These are phyloP conservation scores for Karalla daura DNA, from an alignment of 2,797 vertebrate genomes.

Conservation along the genomic window DNA sequence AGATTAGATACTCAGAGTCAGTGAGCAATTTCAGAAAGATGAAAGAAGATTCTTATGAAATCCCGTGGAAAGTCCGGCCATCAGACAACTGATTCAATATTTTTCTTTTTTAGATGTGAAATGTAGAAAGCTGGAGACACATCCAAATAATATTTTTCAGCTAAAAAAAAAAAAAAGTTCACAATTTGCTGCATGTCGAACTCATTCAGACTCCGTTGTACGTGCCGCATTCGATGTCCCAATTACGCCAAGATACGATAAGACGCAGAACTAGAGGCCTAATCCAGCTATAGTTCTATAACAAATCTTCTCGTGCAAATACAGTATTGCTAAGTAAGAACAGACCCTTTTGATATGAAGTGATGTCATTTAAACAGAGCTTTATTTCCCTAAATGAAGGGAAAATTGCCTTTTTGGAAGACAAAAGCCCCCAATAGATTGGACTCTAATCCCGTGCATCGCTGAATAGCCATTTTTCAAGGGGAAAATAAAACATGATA, in stretches of 20 bases:
- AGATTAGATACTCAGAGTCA: neutral
- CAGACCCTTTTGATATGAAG: slow-evolving; percentile 50
- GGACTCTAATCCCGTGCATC: slow-evolving; percentile 64
- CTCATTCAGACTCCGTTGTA: slow-evolving; percentile 31
- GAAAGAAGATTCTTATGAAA: neutral
- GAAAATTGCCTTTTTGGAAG: slow-evolving; percentile 64
- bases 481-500: slow-evolving; percentile 66
- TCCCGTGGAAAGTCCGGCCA: neutral
- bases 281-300: slow-evolving; percentile 42
- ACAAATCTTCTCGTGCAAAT: slow-evolving; percentile 33
- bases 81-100: neutral
- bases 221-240: slow-evolving; percentile 26
- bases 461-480: slow-evolving; percentile 65
- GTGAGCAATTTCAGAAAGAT: neutral
- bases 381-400: slow-evolving; percentile 65
- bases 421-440: slow-evolving; percentile 66
- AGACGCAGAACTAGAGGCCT: slow-evolving; percentile 19
- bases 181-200: slow-evolving; percentile 13
- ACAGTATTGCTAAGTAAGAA: slow-evolving; percentile 38
- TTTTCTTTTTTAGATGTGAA: neutral
- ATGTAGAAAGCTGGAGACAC: neutral
- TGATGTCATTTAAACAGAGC: slow-evolving; percentile 57
- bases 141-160: neutral
- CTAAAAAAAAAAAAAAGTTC: slow-evolving; percentile 10
- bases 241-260: slow-evolving; percentile 30